phyloP scores from a whole-genome alignment of 2,797 vertebrate species.

The Megalops cyprinoides region DNA sequence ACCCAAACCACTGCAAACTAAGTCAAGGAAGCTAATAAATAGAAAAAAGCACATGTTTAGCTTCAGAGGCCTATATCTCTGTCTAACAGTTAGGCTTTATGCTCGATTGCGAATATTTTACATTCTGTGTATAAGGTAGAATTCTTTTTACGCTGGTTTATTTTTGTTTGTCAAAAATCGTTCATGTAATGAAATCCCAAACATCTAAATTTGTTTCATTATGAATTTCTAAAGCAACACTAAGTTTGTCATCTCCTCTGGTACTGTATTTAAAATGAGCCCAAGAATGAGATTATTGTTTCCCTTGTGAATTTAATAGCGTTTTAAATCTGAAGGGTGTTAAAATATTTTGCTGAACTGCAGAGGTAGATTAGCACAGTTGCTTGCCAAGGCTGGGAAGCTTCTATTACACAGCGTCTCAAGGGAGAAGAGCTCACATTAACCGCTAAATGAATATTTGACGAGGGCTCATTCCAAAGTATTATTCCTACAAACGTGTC shows the following conservation, averaged over 20 bases:
- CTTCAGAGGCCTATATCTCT: neutral
- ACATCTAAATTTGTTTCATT: constrained; percentile 31
- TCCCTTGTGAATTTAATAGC: constrained; percentile 69
- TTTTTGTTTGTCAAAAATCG: neutral
- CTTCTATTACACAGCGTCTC: constrained; percentile 84
- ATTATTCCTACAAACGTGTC: constrained; percentile 89
- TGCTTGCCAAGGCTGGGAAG: constrained; percentile 82
- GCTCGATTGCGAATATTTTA: neutral
- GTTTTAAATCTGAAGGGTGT: constrained; percentile 77
- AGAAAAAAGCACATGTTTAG: neutral
- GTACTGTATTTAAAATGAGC: constrained; percentile 54
- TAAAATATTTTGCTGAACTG: constrained; percentile 76
- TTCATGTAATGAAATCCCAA: constrained; percentile 23
- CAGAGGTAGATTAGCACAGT: constrained; percentile 85
- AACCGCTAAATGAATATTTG: constrained; percentile 99
- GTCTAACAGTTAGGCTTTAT: neutral
- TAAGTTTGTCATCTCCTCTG: constrained; percentile 26
- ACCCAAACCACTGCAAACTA: neutral
- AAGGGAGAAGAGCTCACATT: constrained; percentile 89
- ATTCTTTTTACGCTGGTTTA: neutral
- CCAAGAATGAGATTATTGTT: constrained; percentile 74
- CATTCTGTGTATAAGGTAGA: neutral
- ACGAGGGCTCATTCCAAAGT: constrained; percentile 94
- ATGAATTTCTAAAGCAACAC: constrained; percentile 20
- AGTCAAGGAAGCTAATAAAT: neutral